Evolutionary conservation across 1,140 invertebrate genomes (phyloP), one percentile per base, ranked within the genome.

Genomic region (Scaptomyza montana): DNA sequence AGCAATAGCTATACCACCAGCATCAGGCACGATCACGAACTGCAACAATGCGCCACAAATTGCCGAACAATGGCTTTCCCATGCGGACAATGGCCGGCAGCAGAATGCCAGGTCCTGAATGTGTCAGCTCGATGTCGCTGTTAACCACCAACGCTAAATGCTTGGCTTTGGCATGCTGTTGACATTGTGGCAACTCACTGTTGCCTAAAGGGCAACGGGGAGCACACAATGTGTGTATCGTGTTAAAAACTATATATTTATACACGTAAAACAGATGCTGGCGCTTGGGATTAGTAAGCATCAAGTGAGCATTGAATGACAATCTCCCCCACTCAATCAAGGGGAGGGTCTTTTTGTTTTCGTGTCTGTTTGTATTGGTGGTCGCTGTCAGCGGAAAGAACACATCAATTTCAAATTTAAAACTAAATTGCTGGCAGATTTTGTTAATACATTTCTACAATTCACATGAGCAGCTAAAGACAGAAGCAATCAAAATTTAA

Each of bases 31-130:
- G 12, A 43, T 43, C 39, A n/a, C 39, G 39, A 43, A 12, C n/a
- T 70, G 59, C 66, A 74, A 86, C 82, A 86, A 86, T 87, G 71
- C 67, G 75, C 55, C 82, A 78, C 82, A 86, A 87, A 86, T 86
- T 86, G 78, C 65, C 39, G 60, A 60, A 85, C 81, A 86, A 85
- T 86, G 66, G 78, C 55, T 64, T 25, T 19, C 57, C 62, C 30
- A 51, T 9, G 16, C 68, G 53, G 33, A 67, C 69, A 67, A 67
- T 59, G 19, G 41, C 30, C 39, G 10, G 30, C 16, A 5, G 8
- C 45, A 16, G 33, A 36, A 9, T 9, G 6, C 16, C 19, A n/a
- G 8, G 28, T 54, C 39, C 25, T 13, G 47, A n/a, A 25, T 36
- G 45, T 59, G 63, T 50, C 54, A 50, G 36, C 33, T 59, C 45